Evolutionary conservation across 2,113 vertebrate genomes (phyloP), one percentile per base, ranked within the genome.

Genomic region (Macquaria ambigua): DNA sequence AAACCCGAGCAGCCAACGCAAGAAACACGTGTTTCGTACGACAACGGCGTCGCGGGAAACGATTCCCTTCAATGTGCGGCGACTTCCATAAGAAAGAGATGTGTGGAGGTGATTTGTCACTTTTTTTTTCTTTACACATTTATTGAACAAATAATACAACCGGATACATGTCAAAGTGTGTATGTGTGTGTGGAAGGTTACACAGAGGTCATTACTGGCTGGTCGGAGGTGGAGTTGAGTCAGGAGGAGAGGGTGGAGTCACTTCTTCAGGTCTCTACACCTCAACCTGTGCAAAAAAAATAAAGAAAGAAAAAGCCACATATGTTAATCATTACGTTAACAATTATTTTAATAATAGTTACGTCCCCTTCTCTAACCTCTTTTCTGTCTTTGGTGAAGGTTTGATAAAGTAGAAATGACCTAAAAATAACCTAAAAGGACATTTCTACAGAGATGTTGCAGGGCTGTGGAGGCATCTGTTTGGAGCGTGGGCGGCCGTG

Each of bases 251-350:
- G 14, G 90, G 68, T 11, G 81, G 82, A 55, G 83, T 77, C 39
- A 16, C 62, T 84, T 74, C 70, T 55, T 76, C 76, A 25, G 50
- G 61, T 11, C 11, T 74, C 0, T 84, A 73, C 43, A 93, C 37
- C 3, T 92, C 76, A 28, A 96, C 93, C 96, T 96, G 76, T 14
- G 55, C 11, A 55, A 31, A 81, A 74, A 18, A n/a, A 43, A 73
- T 28, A 56, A 64, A 59, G 23, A 72, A 46, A 28, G 4, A 37
- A 52, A 69, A 31, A 52, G 18, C 5, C 46, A 23, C 14, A 23
- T 8, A 37, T 12, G 16, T 62, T 14, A 39, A 52, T 48, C 4
- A 52, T 50, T 15, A 18, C 21, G 5, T 71, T 21, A 53, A 20
- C 5, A 1, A 6, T 21, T 12, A 48, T 15, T 23, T 20, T 1